Conservation (phyloP, 2,113 vertebrate genomes). For the Gasterosteus aculeatus region DNA sequence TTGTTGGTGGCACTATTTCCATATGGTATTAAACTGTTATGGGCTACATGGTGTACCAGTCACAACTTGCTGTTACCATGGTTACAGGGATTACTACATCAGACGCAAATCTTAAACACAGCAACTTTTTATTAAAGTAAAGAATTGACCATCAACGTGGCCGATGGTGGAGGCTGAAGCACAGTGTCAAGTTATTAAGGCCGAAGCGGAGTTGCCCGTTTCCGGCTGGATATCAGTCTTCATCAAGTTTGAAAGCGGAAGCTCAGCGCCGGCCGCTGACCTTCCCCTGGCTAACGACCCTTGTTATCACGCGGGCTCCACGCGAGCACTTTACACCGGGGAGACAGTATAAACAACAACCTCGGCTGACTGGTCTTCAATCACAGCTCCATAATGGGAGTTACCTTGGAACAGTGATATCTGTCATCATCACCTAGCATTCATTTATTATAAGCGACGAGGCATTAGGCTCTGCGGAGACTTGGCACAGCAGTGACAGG, state of each 20-base stretch:
- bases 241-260: constrained; percentile 58
- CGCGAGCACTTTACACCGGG: constrained; percentile 60
- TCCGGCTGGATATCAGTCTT: constrained; percentile 53
- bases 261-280: constrained; percentile 65
- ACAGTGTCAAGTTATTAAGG: neutral
- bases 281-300: constrained; percentile 77
- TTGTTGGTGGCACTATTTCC: no score
- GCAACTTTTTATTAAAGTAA: neutral
- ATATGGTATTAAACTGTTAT: neutral
- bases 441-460: constrained; percentile 64
- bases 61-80: neutral
- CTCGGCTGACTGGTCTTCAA: constrained; percentile 53
- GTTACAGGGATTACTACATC: neutral
- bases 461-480: constrained; percentile 34
- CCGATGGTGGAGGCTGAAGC: no score
- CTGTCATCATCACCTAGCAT: constrained; percentile 66
- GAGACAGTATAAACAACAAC: constrained; percentile 70
- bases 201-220: constrained; percentile 21
- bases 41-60: neutral
- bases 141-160: neutral
- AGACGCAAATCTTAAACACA: neutral
- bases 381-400: constrained; percentile 61
- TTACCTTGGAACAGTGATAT: constrained; percentile 73
- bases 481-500: constrained; percentile 44
- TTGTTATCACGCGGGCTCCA: constrained; percentile 55